phyloP scores from a whole-genome alignment of 2,888 invertebrate genomes.

The Cheilosia impressa region DNA sequence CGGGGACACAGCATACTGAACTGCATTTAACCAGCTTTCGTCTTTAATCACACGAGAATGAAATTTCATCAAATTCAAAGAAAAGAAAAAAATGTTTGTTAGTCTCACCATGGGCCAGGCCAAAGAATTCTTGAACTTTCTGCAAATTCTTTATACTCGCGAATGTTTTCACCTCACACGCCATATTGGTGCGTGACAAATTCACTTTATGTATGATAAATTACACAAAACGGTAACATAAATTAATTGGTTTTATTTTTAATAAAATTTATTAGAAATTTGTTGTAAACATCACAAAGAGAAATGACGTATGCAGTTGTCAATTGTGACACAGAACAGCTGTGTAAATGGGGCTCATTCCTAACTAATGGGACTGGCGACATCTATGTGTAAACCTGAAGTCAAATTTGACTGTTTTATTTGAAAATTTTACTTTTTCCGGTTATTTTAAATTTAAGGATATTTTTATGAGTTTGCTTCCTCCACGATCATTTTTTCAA shows the following conservation, averaged over 20 bases:
- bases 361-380: background rate
- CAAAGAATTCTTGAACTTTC: constrained; percentile 86
- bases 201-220: background rate
- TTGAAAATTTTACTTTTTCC: background rate
- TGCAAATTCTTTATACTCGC: constrained; percentile 87
- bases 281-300: constrained; percentile 69
- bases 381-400: background rate
- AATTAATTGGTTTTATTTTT: constrained; percentile 40
- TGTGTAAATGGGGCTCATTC: background rate
- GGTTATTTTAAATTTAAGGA: background rate
- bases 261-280: constrained; percentile 18
- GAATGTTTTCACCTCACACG: constrained; percentile 87
- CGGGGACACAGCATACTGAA: constrained; percentile 88
- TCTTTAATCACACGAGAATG: constrained; percentile 77
- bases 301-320: constrained; percentile 54
- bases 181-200: constrained; percentile 79
- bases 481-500: too few species aligned
- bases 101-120: constrained; percentile 84
- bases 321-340: constrained; percentile 52
- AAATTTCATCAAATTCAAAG: background rate
- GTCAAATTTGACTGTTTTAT: background rate
- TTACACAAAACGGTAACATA: constrained; percentile 34
- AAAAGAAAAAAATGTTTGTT: background rate
- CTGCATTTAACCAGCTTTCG: constrained; percentile 88
- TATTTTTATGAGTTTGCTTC: too few species aligned